A percentile compares a stretch with the other conserved stretches of the same genome.
These are phyloP conservation scores for Anarsia innoxiella DNA, from an alignment of 2,888 invertebrate species.

Conservation along the genomic window DNA sequence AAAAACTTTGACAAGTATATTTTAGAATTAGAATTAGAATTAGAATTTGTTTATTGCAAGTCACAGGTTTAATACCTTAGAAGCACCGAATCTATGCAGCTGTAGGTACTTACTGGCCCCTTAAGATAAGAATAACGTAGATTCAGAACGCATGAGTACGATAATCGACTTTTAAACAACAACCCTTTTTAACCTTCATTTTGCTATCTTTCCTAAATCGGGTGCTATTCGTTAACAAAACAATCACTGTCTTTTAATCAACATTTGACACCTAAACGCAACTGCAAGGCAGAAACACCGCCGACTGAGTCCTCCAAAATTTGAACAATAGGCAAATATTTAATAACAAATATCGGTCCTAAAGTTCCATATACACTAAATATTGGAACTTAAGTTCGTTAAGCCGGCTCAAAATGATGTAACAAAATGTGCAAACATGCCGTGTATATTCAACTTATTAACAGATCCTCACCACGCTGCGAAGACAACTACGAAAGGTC, in stretches of 20 bases:
- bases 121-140: too few relatives aligned
- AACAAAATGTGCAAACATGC: constrained; percentile 62
- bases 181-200: too few relatives aligned
- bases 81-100: too few relatives aligned
- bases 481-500: too few relatives aligned
- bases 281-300: constrained; percentile 47
- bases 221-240: constrained; percentile 13
- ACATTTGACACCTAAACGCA: constrained; percentile 51
- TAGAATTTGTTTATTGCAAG: too few relatives aligned
- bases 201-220: too few relatives aligned
- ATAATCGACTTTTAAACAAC: too few relatives aligned
- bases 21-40: too few relatives aligned
- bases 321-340: constrained; percentile 65
- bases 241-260: constrained; percentile 28
- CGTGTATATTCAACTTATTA: constrained; percentile 64
- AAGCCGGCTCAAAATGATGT: constrained; percentile 67
- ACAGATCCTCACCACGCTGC: constrained; percentile 55
- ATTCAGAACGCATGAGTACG: too few relatives aligned
- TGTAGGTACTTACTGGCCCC: too few relatives aligned
- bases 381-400: constrained; percentile 64
- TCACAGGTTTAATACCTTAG: too few relatives aligned
- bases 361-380: constrained; percentile 65
- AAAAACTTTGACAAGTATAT: too few relatives aligned
- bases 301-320: constrained; percentile 45
- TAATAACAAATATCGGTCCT: constrained; percentile 61